Conservation (phyloP, 2,888 invertebrate species). For the Dryomyza anilis region DNA sequence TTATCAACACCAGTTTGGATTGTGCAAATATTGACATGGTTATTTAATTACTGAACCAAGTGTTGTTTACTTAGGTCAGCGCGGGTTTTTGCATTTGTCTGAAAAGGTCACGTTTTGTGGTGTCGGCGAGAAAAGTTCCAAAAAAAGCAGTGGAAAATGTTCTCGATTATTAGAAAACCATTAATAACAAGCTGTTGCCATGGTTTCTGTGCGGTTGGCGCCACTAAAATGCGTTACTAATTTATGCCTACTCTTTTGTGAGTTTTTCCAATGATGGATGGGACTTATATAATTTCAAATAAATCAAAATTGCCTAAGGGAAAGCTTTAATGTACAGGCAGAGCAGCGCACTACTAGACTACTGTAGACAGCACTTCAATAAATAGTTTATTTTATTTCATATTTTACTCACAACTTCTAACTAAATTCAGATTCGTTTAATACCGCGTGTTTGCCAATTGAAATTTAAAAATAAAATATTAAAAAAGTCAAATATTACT, state of each 20-base stretch:
- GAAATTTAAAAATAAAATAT: not conserved
- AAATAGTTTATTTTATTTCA: too few species aligned
- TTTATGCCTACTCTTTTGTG: too few species aligned
- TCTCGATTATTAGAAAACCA: not conserved
- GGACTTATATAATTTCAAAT: too few species aligned
- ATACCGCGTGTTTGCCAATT: not conserved
- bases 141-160: not conserved
- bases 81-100: not conserved
- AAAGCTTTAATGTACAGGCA: too few species aligned
- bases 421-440: not conserved
- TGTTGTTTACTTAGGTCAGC: constrained; percentile 14
- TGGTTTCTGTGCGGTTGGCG: too few species aligned
- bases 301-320: too few species aligned
- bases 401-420: constrained; percentile 16
- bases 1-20: not conserved
- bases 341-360: too few species aligned
- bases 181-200: not conserved
- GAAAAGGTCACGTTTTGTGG: not conserved
- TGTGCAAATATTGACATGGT: not conserved
- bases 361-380: too few species aligned
- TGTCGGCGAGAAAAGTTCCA: not conserved
- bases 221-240: too few species aligned
- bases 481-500: not conserved
- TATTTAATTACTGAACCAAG: constrained; percentile 6
- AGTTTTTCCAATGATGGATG: too few species aligned